phyloP scores from a whole-genome alignment of 2,888 invertebrate genomes.

The Dasysyrphus tricinctus region DNA sequence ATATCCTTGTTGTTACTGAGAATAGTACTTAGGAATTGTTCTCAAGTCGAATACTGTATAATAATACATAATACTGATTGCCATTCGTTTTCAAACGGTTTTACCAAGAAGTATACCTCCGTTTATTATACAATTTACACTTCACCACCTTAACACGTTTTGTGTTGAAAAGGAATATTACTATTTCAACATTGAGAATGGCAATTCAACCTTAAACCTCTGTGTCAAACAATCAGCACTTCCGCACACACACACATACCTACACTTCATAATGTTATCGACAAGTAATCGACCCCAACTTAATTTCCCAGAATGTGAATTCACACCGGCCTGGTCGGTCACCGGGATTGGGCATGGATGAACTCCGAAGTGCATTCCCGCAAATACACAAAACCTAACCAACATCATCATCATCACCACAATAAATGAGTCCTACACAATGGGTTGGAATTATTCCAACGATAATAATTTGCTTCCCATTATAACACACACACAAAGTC shows the following conservation, averaged over 20 bases:
- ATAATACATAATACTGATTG: constrained; percentile 9
- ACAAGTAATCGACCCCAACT: constrained; percentile 37
- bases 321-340: constrained; percentile 2
- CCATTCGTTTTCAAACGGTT: constrained; percentile 40
- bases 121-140: constrained; percentile 44
- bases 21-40: constrained; percentile 2
- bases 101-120: not conserved
- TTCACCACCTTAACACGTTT: constrained; percentile 45
- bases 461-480: constrained; percentile 61
- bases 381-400: constrained; percentile 14
- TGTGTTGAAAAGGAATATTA: constrained; percentile 28
- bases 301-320: constrained; percentile 33
- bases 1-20: not conserved
- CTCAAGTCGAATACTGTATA: constrained; percentile 30
- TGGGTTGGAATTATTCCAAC: constrained; percentile 45
- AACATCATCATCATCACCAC: constrained; percentile 37
- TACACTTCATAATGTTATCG: constrained; percentile 40
- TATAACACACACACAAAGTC: constrained; percentile 28
- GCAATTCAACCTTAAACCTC: not conserved
- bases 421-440: constrained; percentile 46
- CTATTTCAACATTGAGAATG: not conserved
- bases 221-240: constrained; percentile 46
- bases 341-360: constrained; percentile 3
- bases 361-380: constrained; percentile 28
- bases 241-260: not conserved